These are phyloP conservation scores for Mormyrus proboscirostris DNA, from an alignment of 2,797 vertebrate species.

Conservation along the genomic window DNA sequence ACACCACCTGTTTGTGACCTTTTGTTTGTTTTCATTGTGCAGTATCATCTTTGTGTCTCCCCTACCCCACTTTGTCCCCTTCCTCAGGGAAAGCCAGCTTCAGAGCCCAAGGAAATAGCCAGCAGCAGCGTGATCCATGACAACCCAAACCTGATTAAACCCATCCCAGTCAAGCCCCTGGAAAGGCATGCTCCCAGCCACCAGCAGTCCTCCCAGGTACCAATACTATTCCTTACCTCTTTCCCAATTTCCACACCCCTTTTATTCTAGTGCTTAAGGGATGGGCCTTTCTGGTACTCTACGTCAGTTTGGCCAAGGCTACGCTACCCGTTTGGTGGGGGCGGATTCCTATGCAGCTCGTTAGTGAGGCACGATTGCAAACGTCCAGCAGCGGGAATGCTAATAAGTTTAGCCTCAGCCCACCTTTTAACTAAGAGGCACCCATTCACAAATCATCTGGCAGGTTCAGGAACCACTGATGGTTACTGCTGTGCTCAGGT, in stretches of 20 bases:
- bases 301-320: not conserved
- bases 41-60: not conserved
- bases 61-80: not conserved
- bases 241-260: not conserved
- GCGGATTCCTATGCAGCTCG: not conserved
- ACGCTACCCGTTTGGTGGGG: not conserved
- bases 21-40: not conserved
- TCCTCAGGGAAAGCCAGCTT: constrained; percentile 70
- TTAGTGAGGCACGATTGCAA: not conserved
- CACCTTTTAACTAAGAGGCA: not conserved
- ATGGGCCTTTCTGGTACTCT: not conserved
- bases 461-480: not conserved
- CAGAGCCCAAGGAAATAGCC: constrained; percentile 88
- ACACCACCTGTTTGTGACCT: not conserved
- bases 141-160: constrained; percentile 91
- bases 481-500: not conserved
- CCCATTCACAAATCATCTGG: not conserved
- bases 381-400: not conserved
- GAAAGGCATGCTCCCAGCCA: constrained; percentile 48
- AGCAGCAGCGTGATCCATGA: constrained; percentile 74
- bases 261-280: not conserved
- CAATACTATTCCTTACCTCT: not conserved
- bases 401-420: not conserved
- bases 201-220: constrained; percentile 24
- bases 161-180: constrained; percentile 83